A percentile compares a stretch with the other conserved stretches of the same genome.
Conservation (phyloP, 2,113 vertebrate genomes). For the Microcebus tavaratra region DNA sequence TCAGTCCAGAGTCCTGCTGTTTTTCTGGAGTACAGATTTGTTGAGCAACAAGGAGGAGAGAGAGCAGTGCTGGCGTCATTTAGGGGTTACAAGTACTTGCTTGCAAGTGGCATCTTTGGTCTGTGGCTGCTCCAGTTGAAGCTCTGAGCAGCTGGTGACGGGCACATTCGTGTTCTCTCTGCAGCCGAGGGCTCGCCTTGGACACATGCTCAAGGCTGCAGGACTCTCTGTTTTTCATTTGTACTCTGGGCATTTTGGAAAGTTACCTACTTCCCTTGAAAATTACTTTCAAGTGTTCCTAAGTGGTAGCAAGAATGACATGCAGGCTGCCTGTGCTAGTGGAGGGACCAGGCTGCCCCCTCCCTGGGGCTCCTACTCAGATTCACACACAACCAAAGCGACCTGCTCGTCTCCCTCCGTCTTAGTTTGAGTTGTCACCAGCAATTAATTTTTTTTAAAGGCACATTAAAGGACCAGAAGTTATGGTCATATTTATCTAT, state of each 20-base stretch:
- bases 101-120: neutral
- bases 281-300: neutral
- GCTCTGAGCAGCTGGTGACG: neutral
- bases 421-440: neutral
- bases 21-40: neutral
- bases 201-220: accelerated
- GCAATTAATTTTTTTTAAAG: neutral
- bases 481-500: neutral
- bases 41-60: neutral
- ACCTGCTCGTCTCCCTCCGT: neutral
- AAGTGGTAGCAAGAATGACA: neutral
- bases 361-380: neutral
- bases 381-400: neutral
- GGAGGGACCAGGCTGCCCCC: accelerated
- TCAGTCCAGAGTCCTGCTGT: neutral
- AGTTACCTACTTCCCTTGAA: neutral
- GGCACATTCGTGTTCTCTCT: accelerated
- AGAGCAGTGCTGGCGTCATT: accelerated
- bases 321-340: neutral
- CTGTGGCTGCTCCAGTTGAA: neutral
- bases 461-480: neutral
- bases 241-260: neutral
- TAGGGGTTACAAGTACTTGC: accelerated
- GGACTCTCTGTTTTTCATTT: neutral
- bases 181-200: neutral